Conservation (phyloP, 2,113 vertebrate species). For the Synodontis membranacea region DNA sequence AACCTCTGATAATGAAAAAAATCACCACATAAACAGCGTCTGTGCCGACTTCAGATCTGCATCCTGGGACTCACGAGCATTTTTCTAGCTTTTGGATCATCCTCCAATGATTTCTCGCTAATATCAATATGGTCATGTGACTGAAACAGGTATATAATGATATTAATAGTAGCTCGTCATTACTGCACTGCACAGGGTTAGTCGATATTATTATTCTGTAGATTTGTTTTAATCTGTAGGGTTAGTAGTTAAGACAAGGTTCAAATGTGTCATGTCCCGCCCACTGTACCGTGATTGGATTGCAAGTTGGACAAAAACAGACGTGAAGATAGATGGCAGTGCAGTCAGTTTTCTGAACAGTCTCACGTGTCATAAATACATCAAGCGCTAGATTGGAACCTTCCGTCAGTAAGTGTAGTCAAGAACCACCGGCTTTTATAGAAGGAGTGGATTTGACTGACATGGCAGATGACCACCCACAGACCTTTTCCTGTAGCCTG, state of each 20-base stretch:
- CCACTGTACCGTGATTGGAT: neutral
- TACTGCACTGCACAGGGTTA: no score
- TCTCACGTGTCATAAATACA: neutral
- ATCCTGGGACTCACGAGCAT: no score
- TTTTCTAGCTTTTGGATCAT: no score
- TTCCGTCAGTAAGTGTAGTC: neutral
- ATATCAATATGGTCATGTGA: no score
- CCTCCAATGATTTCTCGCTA: no score
- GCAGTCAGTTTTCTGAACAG: neutral
- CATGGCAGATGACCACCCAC: neutral
- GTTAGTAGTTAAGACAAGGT: neutral
- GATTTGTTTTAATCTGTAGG: neutral
- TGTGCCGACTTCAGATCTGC: no score
- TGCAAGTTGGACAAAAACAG: neutral
- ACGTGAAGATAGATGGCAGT: neutral
- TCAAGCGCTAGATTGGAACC: neutral
- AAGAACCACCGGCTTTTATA: neutral
- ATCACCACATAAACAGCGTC: no score
- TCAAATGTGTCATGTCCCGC: neutral
- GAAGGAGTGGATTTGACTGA: neutral
- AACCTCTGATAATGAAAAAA: no score
- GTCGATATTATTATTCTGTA: neutral
- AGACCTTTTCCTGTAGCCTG: neutral
- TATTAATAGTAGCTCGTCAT: no score
- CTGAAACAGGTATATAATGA: no score